These are phyloP conservation scores for Drosophila phalerata DNA, from an alignment of 2,888 invertebrate species.

Conservation along the genomic window DNA sequence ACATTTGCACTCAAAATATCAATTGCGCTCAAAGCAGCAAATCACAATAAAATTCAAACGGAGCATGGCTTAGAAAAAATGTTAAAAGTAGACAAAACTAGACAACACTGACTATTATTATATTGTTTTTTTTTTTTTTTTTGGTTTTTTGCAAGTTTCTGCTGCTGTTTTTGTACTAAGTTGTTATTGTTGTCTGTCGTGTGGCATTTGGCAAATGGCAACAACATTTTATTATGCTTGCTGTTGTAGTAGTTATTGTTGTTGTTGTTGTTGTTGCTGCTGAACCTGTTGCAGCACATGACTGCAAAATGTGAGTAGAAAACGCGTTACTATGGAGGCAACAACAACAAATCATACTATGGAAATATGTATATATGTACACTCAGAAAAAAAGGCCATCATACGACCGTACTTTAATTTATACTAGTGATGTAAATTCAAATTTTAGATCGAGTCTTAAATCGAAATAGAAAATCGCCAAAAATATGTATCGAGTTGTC, in stretches of 20 bases:
- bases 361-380: neutral
- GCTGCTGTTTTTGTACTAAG: slow-evolving; percentile 24
- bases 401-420: too few species aligned
- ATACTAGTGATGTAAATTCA: too few species aligned
- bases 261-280: slow-evolving; percentile 24
- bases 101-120: slow-evolving; percentile 26
- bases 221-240: slow-evolving; percentile 59
- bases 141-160: too few species aligned
- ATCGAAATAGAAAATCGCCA: too few species aligned
- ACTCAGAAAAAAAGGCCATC: too few species aligned
- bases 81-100: neutral
- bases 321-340: slow-evolving; percentile 17
- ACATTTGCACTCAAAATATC: slow-evolving; percentile 41
- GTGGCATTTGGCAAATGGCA: slow-evolving; percentile 78
- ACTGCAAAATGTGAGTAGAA: slow-evolving; percentile 39
- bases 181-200: slow-evolving; percentile 32
- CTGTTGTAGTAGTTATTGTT: slow-evolving; percentile 31
- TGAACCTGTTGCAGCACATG: slow-evolving; percentile 76
- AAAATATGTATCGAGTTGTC: too few species aligned
- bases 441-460: too few species aligned
- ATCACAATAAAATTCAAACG: slow-evolving; percentile 8
- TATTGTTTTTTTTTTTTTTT: slow-evolving; percentile 32
- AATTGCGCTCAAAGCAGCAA: slow-evolving; percentile 37
- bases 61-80: slow-evolving; percentile 34
- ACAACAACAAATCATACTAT: slow-evolving; percentile 26